Conservation (phyloP, 2,888 invertebrate genomes). For the Aleiodes testaceus region DNA sequence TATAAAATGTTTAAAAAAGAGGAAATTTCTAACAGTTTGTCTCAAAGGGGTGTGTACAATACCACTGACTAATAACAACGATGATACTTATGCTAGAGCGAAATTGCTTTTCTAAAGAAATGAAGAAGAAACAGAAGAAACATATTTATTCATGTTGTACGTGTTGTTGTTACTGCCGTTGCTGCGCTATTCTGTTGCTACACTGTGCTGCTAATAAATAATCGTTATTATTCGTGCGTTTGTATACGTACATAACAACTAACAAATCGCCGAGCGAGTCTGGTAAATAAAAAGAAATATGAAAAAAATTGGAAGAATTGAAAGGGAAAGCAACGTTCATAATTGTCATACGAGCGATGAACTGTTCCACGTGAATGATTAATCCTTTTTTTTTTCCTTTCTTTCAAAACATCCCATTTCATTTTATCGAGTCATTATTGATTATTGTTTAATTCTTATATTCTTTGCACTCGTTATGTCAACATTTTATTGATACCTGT, state of each 20-base stretch:
- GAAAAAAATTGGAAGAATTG: background rate
- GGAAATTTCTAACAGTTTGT: background rate
- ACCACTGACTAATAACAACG: constrained; percentile 18
- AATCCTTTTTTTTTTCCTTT: background rate
- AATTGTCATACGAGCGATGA: constrained; percentile 18
- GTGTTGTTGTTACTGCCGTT: constrained; percentile 20
- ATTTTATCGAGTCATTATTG: constrained; percentile 27
- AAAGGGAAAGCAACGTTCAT: background rate
- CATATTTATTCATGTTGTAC: constrained; percentile 26
- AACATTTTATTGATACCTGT: constrained; percentile 18
- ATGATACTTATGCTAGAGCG: constrained; percentile 1
- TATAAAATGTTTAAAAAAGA: background rate
- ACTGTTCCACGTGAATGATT: constrained; percentile 18
- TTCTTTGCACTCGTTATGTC: constrained; percentile 28
- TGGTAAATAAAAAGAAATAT: constrained; percentile 4
- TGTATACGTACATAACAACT: constrained; percentile 2
- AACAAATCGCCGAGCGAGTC: constrained; percentile 11
- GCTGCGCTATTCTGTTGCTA: constrained; percentile 8
- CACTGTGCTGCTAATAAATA: constrained; percentile 29
- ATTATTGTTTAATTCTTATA: constrained; percentile 28
- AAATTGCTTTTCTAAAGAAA: background rate
- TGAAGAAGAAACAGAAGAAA: background rate
- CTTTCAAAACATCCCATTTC: background rate
- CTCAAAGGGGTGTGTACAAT: background rate
- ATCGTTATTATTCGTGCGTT: constrained; percentile 17